phyloP scores from a whole-genome alignment of 2,888 invertebrate species.

The Caenorhabditis sinica region DNA sequence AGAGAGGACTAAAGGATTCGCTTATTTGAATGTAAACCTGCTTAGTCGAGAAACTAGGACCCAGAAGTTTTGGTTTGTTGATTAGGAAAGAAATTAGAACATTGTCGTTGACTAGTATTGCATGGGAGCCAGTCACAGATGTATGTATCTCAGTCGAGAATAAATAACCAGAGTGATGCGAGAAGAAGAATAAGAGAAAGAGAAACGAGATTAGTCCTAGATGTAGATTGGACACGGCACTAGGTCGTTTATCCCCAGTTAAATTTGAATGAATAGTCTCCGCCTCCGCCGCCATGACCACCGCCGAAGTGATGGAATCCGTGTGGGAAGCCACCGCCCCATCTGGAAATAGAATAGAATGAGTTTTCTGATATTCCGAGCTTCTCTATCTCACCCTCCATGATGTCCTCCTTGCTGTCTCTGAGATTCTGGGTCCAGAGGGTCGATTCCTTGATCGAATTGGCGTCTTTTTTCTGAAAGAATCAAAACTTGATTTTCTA shows the following conservation, averaged over 20 bases:
- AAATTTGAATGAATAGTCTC: slow-evolving; percentile 81
- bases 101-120: slow-evolving; percentile 33
- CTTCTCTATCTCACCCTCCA: slow-evolving; percentile 42
- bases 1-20: slow-evolving; percentile 8
- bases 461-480: slow-evolving; percentile 92
- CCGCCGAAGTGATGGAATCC: slow-evolving; percentile 81
- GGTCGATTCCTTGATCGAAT: slow-evolving; percentile 97
- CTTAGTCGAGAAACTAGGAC: slow-evolving; percentile 45
- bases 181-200: background rate
- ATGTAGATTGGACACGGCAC: background rate
- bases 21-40: slow-evolving; percentile 41
- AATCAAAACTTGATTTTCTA: background rate
- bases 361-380: background rate
- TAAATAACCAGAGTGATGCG: slow-evolving; percentile 2
- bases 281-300: slow-evolving; percentile 73
- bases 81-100: background rate
- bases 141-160: slow-evolving; percentile 8
- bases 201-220: slow-evolving; percentile 19
- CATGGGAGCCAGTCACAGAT: slow-evolving; percentile 20
- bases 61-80: slow-evolving; percentile 27
- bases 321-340: slow-evolving; percentile 77
- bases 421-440: slow-evolving; percentile 92
- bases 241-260: slow-evolving; percentile 71
- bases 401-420: slow-evolving; percentile 84
- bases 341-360: slow-evolving; percentile 42